phyloP scores from a whole-genome alignment of 2,888 invertebrate genomes.

The Pseudococcus viburni region DNA sequence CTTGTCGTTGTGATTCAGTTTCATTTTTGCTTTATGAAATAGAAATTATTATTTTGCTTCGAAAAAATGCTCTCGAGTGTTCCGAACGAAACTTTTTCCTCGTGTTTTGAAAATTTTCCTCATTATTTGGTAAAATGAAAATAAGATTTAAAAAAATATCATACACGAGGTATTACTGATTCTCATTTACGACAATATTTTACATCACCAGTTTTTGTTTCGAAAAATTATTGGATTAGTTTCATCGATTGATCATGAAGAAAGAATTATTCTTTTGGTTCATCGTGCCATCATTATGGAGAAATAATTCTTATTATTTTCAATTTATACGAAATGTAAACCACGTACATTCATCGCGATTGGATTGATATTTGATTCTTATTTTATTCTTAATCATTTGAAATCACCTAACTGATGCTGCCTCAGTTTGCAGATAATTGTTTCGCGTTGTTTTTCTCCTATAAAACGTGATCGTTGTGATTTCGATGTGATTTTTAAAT shows the following conservation, averaged over 20 bases:
- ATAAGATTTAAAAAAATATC: not conserved
- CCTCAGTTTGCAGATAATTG: not conserved
- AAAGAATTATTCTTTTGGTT: no score
- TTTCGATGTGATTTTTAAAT: slow-evolving; percentile 14
- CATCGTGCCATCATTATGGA: no score
- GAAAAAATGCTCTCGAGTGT: not conserved
- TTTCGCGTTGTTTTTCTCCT: not conserved
- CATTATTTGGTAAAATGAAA: not conserved
- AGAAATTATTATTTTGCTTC: not conserved
- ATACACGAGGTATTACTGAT: no score
- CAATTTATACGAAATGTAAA: no score
- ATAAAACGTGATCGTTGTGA: slow-evolving; percentile 10
- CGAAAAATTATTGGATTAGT: no score
- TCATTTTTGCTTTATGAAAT: not conserved
- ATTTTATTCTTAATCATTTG: not conserved
- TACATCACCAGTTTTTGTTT: no score
- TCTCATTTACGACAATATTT: no score
- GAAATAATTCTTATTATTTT: no score
- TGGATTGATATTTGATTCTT: not conserved
- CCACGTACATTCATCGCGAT: no score
- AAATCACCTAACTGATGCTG: not conserved
- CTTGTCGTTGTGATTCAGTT: not conserved
- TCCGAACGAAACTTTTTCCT: not conserved
- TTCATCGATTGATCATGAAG: no score
- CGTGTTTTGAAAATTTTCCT: not conserved